Percentiles rank a stretch among this genome's conserved stretches.
Evolutionary conservation across 1,140 invertebrate species (phyloP).

Genomic region (Diorhabda elongata): DNA sequence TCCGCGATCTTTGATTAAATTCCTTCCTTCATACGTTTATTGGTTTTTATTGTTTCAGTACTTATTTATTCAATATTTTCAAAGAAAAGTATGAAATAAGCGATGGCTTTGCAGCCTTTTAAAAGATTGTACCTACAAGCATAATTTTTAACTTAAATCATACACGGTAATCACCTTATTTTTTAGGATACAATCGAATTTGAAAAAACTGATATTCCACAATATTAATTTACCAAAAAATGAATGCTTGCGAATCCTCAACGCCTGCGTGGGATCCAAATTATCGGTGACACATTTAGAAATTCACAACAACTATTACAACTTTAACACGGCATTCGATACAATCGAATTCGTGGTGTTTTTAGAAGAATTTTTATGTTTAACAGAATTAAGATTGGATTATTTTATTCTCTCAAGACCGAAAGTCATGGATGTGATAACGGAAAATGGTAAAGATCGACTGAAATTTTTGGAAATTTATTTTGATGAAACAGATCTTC

Average conservation of each 20-base stretch:
- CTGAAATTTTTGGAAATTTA: conserved; percentile 9
- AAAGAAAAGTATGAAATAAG: too few species aligned
- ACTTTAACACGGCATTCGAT: conserved; percentile 14
- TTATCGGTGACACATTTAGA: conserved; percentile 7
- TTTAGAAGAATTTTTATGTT: conserved; percentile 6
- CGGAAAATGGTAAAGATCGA: conserved; percentile 5
- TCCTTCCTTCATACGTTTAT: too few species aligned
- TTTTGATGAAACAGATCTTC: conserved; percentile 15
- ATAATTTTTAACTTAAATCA: too few species aligned
- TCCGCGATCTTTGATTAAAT: too few species aligned
- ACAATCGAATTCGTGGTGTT: conserved; percentile 7
- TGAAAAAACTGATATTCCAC: conserved; percentile 10
- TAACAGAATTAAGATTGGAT: conserved; percentile 16
- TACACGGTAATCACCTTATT: neutral
- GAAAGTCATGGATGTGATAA: conserved; percentile 12
- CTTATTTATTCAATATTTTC: too few species aligned
- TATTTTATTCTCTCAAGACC: conserved; percentile 14
- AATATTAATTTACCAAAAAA: conserved; percentile 15
- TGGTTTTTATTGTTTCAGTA: too few species aligned
- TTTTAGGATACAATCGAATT: conserved; percentile 8
- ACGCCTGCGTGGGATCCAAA: conserved; percentile 7
- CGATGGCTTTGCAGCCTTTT: too few species aligned
- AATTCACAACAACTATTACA: conserved; percentile 16
- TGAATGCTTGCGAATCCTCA: conserved; percentile 10
- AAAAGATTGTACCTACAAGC: too few species aligned